phyloP scores from a whole-genome alignment of 2,888 invertebrate genomes.

The Selenia dentaria region DNA sequence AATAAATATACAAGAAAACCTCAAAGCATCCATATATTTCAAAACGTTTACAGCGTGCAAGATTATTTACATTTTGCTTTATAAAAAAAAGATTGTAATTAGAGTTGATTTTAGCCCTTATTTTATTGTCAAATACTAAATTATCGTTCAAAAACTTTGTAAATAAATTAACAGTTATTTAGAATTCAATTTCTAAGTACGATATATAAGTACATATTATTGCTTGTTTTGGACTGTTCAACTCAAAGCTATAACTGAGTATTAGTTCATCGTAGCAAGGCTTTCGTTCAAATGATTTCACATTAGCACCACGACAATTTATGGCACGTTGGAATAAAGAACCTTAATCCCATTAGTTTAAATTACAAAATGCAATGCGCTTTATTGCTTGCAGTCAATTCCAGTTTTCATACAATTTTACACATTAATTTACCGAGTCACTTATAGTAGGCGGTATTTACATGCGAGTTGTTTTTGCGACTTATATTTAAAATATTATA shows the following conservation, averaged over 20 bases:
- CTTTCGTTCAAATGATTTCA: slow-evolving; percentile 43
- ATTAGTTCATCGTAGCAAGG: slow-evolving; percentile 27
- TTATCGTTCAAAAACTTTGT: slow-evolving; percentile 7
- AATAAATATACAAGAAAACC: background rate
- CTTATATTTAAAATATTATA: background rate
- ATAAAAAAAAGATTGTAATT: background rate
- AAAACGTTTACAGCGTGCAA: slow-evolving; percentile 38
- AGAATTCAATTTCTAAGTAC: slow-evolving; percentile 48
- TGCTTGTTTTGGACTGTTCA: slow-evolving; percentile 47
- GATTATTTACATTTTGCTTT: slow-evolving; percentile 41
- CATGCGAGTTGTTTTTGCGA: slow-evolving; percentile 17
- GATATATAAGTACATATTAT: slow-evolving; percentile 60
- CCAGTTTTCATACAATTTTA: slow-evolving; percentile 40
- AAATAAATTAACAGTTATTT: slow-evolving; percentile 8
- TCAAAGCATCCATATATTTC: slow-evolving; percentile 13
- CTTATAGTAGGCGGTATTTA: slow-evolving; percentile 9
- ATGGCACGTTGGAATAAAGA: slow-evolving; percentile 65
- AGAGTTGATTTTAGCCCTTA: slow-evolving; percentile 14
- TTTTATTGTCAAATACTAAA: slow-evolving; percentile 28
- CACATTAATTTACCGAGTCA: slow-evolving; percentile 19
- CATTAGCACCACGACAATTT: slow-evolving; percentile 57
- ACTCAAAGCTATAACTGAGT: slow-evolving; percentile 25
- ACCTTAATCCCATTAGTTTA: slow-evolving; percentile 39
- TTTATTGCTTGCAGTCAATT: slow-evolving; percentile 67
- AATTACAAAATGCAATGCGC: slow-evolving; percentile 51